Evolutionary conservation across 2,888 invertebrate genomes (phyloP).

Genomic region (Acholoe squamosa): DNA sequence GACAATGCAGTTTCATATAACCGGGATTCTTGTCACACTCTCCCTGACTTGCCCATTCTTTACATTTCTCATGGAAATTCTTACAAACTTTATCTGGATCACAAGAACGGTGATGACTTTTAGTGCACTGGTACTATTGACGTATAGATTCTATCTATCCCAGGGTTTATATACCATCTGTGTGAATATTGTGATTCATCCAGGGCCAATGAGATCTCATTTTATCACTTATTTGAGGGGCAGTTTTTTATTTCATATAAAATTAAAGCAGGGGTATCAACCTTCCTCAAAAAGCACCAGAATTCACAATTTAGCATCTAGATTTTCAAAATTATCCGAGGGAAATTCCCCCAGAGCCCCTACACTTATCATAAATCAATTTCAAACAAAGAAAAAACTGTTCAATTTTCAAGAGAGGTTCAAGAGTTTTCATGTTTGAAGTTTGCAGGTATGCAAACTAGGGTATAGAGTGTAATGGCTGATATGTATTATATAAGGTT

Average conservation of each 20-base stretch:
- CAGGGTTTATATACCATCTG: no score
- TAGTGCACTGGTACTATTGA: no score
- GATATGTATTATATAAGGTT: background rate
- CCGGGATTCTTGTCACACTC: slow-evolving; percentile 76
- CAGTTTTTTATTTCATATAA: no score
- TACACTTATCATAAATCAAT: no score
- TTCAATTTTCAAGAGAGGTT: background rate
- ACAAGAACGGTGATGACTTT: background rate
- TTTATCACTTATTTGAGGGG: no score
- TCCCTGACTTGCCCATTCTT: slow-evolving; percentile 72
- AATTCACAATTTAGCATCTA: background rate
- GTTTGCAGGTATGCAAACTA: background rate
- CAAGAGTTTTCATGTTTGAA: background rate
- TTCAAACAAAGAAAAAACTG: background rate
- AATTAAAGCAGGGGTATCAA: no score
- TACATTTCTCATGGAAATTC: slow-evolving; percentile 70
- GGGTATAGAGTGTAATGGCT: background rate
- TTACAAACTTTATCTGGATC: slow-evolving; percentile 63
- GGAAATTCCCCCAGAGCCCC: no score
- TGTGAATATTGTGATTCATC: no score
- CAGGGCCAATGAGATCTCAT: no score
- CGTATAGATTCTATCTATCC: no score
- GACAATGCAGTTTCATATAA: slow-evolving; percentile 79
- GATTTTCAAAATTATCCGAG: background rate
- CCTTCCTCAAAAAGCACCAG: no score